Evolutionary conservation across 2,888 invertebrate species (phyloP).

Genomic region (Noctua fimbriata): DNA sequence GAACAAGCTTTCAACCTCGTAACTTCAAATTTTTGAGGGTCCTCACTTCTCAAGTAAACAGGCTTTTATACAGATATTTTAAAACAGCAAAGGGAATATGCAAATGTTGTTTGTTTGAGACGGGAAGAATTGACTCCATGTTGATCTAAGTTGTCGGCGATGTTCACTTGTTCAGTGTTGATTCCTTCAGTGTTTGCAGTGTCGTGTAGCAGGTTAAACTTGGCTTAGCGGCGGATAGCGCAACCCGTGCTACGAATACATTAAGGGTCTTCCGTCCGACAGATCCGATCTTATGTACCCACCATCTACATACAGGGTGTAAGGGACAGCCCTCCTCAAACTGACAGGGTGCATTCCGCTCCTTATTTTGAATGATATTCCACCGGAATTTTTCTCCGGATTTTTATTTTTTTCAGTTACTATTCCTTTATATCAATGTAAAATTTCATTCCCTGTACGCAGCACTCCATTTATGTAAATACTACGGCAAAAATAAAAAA

Average conservation of each 20-base stretch:
- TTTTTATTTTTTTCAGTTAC: no score
- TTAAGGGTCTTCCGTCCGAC: slow-evolving; percentile 60
- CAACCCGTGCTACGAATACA: slow-evolving; percentile 74
- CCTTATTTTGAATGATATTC: no score
- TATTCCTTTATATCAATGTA: no score
- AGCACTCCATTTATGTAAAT: no score
- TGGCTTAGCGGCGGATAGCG: slow-evolving; percentile 22
- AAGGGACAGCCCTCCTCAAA: no score
- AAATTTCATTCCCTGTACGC: no score
- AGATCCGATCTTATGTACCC: slow-evolving; percentile 18
- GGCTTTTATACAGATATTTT: slow-evolving; percentile 26
- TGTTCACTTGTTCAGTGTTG: slow-evolving; percentile 13
- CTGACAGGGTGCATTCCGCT: no score
- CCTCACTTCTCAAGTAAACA: slow-evolving; percentile 46
- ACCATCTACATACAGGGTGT: background rate
- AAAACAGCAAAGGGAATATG: slow-evolving; percentile 38
- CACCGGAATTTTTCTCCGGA: no score
- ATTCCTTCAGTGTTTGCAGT: slow-evolving; percentile 33
- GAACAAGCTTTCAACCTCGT: slow-evolving; percentile 41
- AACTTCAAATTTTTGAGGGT: slow-evolving; percentile 47
- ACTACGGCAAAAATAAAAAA: no score
- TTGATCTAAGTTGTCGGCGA: slow-evolving; percentile 16
- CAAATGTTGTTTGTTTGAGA: slow-evolving; percentile 36
- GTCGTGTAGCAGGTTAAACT: slow-evolving; percentile 29
- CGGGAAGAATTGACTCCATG: slow-evolving; percentile 29